phyloP scores from a whole-genome alignment of 1,140 invertebrate genomes.

The Apis dorsata region DNA sequence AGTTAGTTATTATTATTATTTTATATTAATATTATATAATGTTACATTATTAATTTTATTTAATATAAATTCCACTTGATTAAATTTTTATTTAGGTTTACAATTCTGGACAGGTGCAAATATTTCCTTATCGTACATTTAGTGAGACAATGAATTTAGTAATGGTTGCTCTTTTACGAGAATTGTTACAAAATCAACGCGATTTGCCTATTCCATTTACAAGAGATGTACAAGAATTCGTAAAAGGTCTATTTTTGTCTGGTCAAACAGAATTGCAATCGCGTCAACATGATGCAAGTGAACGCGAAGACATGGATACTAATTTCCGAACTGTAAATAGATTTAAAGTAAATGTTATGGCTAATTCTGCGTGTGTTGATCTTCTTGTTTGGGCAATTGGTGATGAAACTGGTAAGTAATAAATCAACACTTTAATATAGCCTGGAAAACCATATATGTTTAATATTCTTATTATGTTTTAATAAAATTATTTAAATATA shows the following conservation, averaged over 20 bases:
- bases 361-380: slow-evolving; percentile 98
- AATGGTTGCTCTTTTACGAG: slow-evolving; percentile 93
- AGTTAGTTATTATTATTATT: slow-evolving; percentile 75
- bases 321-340: slow-evolving; percentile 91
- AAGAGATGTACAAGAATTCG: slow-evolving; percentile 95
- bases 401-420: slow-evolving; percentile 93
- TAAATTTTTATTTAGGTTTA: slow-evolving; percentile 68
- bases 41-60: slow-evolving; percentile 20
- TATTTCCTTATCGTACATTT: slow-evolving; percentile 94
- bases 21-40: not conserved
- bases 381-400: slow-evolving; percentile 98
- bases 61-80: not conserved
- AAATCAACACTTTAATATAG: not conserved
- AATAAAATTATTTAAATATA: not conserved
- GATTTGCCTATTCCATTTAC: slow-evolving; percentile 94
- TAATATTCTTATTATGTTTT: not conserved
- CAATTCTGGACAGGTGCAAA: slow-evolving; percentile 81
- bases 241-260: slow-evolving; percentile 90
- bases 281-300: slow-evolving; percentile 89
- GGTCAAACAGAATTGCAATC: slow-evolving; percentile 96
- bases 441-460: not conserved
- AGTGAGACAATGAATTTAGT: slow-evolving; percentile 97
- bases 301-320: slow-evolving; percentile 89
- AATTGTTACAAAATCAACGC: slow-evolving; percentile 93
- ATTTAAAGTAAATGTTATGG: slow-evolving; percentile 97